phyloP scores from a whole-genome alignment of 2,797 vertebrate genomes.

The Acrossocheilus wenchowensis region DNA sequence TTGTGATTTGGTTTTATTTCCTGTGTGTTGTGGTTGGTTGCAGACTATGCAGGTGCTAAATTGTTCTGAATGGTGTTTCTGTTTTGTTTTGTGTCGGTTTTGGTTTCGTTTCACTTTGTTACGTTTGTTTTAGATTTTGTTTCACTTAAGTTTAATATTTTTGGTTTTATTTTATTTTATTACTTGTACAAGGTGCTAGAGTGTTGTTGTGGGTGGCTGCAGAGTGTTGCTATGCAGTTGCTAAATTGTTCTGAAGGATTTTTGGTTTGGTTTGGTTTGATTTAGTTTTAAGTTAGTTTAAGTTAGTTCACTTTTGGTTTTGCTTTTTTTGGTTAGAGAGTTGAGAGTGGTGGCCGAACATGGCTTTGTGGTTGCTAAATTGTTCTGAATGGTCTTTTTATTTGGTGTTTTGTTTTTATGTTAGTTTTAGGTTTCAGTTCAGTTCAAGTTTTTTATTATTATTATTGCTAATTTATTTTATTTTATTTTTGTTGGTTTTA shows the following conservation, averaged over 20 bases:
- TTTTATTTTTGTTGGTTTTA: too few species aligned
- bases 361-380: background rate
- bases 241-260: background rate
- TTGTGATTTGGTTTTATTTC: background rate
- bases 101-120: background rate
- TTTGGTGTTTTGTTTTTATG: background rate
- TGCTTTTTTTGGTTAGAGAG: background rate
- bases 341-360: background rate
- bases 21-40: background rate
- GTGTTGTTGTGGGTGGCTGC: background rate
- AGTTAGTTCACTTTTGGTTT: background rate
- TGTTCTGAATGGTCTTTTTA: background rate
- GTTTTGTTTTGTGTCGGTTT: background rate
- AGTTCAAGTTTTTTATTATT: too few species aligned
- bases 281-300: background rate
- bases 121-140: background rate
- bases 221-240: background rate
- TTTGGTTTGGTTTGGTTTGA: background rate
- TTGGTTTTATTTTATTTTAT: background rate
- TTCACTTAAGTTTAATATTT: background rate
- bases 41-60: background rate
- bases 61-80: background rate
- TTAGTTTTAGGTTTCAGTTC: background rate
- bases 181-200: background rate
- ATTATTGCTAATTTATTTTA: too few species aligned